Base-by-base conservation (phyloP, 1,140 invertebrate species). In the Galleria mellonella region DNA sequence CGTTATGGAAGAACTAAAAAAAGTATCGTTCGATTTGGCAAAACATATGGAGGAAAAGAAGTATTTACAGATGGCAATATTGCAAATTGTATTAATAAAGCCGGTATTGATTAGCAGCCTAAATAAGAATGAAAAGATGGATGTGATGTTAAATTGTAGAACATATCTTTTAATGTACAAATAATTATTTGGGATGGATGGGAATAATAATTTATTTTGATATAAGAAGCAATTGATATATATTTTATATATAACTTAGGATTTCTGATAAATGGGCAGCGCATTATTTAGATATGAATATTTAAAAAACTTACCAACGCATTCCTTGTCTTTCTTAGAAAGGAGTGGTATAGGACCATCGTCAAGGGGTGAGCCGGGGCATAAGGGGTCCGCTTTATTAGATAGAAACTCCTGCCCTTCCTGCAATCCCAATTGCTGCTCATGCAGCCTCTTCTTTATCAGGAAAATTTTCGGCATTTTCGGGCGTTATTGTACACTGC, bases 401-500 rank as follows among this genome's bases (percentile, higher is more conserved):
- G 82, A 82, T 27, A 90, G 74, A 62, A 90, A 77, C 73, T 94
- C 94, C 78, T 94, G 93, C 30, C 91, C 90, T 69, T 95, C 94
- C 66, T 93, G 85, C 61, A 95, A 79, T 44, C 92, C 90, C 65
- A 93, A 88, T 85, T 96, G 94, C 89, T 96, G 94, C 90, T 95
- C 93, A 58, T 94, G 93, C 88, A 96, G 88, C 64, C 94, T 90
- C 74, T 95, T 94, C 83, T 95, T 96, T 63, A 96, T 94, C 52
- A 94, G 81, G 81, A 95, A 96, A 76, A 96, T 95, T 88, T 96
- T 96, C 87, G 94, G 94, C 94, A 96, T 96, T 66, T 88, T 90
- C 62, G 44, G 32, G 59, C 32, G 52, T 60, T 68, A 64, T 45
- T 61, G 23, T 59, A 62, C 75, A 83, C 77, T 78, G 48, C 82